Conservation (phyloP, 2,888 invertebrate species). For the Lomographa bimaculata region DNA sequence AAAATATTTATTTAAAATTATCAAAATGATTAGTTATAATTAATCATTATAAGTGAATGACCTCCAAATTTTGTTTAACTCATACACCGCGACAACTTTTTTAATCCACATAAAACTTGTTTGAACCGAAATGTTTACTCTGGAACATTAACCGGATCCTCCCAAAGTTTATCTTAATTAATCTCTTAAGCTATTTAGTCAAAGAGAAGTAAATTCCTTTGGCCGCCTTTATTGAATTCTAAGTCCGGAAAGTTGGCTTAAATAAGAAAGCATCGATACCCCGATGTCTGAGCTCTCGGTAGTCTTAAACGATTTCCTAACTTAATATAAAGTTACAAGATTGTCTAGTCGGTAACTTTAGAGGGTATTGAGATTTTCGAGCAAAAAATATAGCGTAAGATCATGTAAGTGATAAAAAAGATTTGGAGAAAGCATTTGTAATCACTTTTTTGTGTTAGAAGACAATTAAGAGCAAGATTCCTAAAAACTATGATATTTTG, state of each 20-base stretch:
- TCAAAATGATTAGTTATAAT: no score
- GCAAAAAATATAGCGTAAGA: constrained; percentile 27
- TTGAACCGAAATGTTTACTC: constrained; percentile 56
- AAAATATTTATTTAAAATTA: not conserved
- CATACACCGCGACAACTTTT: constrained; percentile 18
- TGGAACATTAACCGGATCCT: constrained; percentile 56
- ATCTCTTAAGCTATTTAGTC: constrained; percentile 78
- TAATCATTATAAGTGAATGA: no score
- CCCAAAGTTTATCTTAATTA: constrained; percentile 72
- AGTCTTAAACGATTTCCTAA: constrained; percentile 68
- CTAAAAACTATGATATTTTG: no score
- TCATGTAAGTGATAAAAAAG: constrained; percentile 11
- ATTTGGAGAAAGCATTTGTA: no score
- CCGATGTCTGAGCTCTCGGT: constrained; percentile 58
- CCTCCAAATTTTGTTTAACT: no score
- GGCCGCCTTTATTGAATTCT: constrained; percentile 76
- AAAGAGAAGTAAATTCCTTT: constrained; percentile 75
- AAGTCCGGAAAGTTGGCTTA: constrained; percentile 71
- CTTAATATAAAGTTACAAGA: constrained; percentile 70
- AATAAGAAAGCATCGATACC: constrained; percentile 75
- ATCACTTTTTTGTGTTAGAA: no score
- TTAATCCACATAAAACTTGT: constrained; percentile 37
- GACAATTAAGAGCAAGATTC: no score
- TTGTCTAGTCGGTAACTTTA: constrained; percentile 55
- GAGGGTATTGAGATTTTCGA: constrained; percentile 43